Evolutionary conservation across 2,888 invertebrate species (phyloP), one percentile per base, ranked within the genome.

Genomic region (Antheraea assamensis): DNA sequence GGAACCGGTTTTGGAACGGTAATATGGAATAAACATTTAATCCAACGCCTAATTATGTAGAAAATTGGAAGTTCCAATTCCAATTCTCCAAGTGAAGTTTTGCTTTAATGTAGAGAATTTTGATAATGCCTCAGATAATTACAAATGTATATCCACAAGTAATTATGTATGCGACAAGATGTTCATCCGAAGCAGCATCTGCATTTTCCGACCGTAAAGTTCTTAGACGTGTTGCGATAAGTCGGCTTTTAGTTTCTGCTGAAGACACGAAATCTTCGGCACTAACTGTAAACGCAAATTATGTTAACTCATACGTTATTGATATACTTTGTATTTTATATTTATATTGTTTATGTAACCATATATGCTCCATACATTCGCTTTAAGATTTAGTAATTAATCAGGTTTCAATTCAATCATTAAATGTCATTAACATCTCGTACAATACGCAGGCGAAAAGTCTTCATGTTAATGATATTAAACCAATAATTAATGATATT

Each of bases 81-180:
- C 30, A 30, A 17, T 64, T 30, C 5, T 24, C 61, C 19, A 0
- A 27, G 5, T 17, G 61, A 64, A 64, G 15, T 64, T n/a, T 64
- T 17, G 61, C 30, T 17, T 30, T 64, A 4, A 64, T 30, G 13
- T 30, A 30, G 27, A 64, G 15, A 3, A 64, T 64, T 64, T 64
- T 17, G 30, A 64, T 17, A 30, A 3, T 5, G 2, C 17, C 30
- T 15, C 15, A 27, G 61, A 64, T 30, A 64, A 64, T 61, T 61
- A 61, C 61, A 61, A 3, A 61, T 61, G 61, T 58, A 64, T 64
- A 64, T 64, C 30, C 61, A 27, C 27, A 64, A 64, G 27, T 27
- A 27, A 27, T 30, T 64, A 64, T 30, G 61, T 64, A 64, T 64
- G 61, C 27, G 30, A 17, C 61, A 30, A 30, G 30, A 64, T 64